Percentiles rank a stretch among this genome's conserved stretches.
Evolutionary conservation across 2,888 invertebrate genomes (phyloP).

Genomic region (Caenorhabditis drosophilae): DNA sequence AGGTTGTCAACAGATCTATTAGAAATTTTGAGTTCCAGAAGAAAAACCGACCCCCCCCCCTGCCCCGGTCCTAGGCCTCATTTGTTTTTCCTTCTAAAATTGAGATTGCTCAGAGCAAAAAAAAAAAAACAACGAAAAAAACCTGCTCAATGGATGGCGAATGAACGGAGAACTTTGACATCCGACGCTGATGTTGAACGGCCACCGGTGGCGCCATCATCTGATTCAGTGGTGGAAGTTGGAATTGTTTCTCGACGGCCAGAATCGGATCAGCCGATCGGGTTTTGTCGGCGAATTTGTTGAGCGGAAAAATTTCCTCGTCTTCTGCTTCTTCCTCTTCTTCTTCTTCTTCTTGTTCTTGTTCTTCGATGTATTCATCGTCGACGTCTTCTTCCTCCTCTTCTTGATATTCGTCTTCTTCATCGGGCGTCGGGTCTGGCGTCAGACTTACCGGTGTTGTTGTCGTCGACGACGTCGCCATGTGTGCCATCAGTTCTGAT

Average conservation of each 20-base stretch:
- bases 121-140: slow-evolving; percentile 11
- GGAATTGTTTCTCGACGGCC: slow-evolving; percentile 1
- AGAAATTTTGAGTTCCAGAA: too few relatives aligned
- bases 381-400: slow-evolving; percentile 12
- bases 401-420: slow-evolving; percentile 19
- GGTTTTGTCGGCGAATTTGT: too few relatives aligned
- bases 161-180: slow-evolving; percentile 56
- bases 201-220: slow-evolving; percentile 7
- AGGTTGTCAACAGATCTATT: too few relatives aligned
- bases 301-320: slow-evolving; percentile 1
- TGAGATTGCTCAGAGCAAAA: background rate
- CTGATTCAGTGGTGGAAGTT: background rate
- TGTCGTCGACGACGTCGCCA: slow-evolving; percentile 4
- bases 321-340: slow-evolving; percentile 8
- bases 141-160: slow-evolving; percentile 62
- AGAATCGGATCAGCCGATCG: too few relatives aligned
- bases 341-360: slow-evolving; percentile 10
- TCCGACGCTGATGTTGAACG: slow-evolving; percentile 26
- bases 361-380: slow-evolving; percentile 5
- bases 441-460: slow-evolving; percentile 34
- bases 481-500: slow-evolving; percentile 16
- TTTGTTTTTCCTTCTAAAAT: too few relatives aligned
- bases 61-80: too few relatives aligned
- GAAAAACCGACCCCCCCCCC: too few relatives aligned
- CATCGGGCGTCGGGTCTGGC: slow-evolving; percentile 36